phyloP scores from a whole-genome alignment of 1,140 invertebrate genomes.

The Popillia japonica region DNA sequence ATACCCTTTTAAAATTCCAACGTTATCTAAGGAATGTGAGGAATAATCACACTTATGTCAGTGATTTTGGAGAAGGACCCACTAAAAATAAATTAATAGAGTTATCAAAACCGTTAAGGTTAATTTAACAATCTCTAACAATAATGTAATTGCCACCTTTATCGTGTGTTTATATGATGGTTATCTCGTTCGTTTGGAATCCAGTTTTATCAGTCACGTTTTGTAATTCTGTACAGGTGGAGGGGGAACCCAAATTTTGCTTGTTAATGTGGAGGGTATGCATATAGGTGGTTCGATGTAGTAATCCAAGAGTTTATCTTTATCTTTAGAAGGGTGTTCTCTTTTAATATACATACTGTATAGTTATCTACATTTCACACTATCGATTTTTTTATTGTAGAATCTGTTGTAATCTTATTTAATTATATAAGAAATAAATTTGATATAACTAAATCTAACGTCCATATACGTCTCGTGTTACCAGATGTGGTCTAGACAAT shows the following conservation, averaged over 20 bases:
- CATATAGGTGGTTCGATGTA: background rate
- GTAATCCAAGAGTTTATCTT: background rate
- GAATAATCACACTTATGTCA: background rate
- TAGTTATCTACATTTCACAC: no score
- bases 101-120: background rate
- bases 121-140: constrained; percentile 12
- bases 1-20: constrained; percentile 14
- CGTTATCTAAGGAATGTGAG: background rate
- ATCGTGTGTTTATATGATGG: constrained; percentile 13
- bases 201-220: constrained; percentile 10
- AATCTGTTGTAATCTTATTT: background rate
- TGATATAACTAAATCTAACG: background rate
- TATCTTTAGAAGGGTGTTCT: background rate
- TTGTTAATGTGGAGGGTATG: background rate
- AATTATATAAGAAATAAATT: background rate
- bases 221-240: background rate
- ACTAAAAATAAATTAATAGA: constrained; percentile 2
- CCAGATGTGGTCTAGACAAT: background rate
- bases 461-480: background rate
- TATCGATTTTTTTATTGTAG: no score
- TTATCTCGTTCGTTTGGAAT: background rate
- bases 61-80: background rate
- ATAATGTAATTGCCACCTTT: background rate
- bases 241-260: constrained; percentile 3
- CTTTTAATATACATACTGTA: background rate